Base-by-base conservation (phyloP, 2,888 invertebrate species). In the Polydrusus cervinus region DNA sequence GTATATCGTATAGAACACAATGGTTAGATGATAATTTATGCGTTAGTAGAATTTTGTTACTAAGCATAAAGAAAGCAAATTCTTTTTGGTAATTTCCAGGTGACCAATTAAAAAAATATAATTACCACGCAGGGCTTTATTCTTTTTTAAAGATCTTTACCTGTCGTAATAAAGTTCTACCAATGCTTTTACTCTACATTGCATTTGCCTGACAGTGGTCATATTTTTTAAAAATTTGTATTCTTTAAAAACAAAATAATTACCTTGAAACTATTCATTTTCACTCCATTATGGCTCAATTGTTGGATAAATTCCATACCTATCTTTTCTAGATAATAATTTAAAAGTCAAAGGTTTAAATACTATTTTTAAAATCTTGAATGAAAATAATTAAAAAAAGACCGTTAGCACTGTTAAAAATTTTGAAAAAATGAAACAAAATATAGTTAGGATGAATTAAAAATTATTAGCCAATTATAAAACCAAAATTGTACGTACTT, bases 181-280 rank as follows among this genome's bases (percentile, higher is more conserved):
- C 64, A 49, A 45, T 25, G 43, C 30, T 18, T 25, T 18, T 20
- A 16, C 49, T 49, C 16, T 49, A 49, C n/a, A 49, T 16, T 64
- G 64, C 64, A 64, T 34, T 64, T 64, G 64, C 64, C 64, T 64
- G 64, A 64, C 14, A 49, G 1, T 47, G 47, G 47, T 64, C 25
- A 14, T 14, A 49, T 64, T 20, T 13, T 49, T 49, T 16, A 14
- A 14, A 49, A 9, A 38, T 38, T 38, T 16, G 1, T 38, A 66
- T 38, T 53, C 49, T 53, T n/a, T 53, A 66, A 40, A 53, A 53
- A 20, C 34, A 13, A 53, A 66, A 66, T 66, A 66, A 53, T 66
- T 66, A 66, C 66, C 66, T 66, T 65, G 6, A 49, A 11, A 14
- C 16, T 49, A 53, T 18, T 66, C 40, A 53, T 64, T 64, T 47